Percentiles rank a stretch among this genome's conserved stretches.
Evolutionary conservation across 1,140 invertebrate genomes (phyloP).

Genomic region (Nasonia longicornis): DNA sequence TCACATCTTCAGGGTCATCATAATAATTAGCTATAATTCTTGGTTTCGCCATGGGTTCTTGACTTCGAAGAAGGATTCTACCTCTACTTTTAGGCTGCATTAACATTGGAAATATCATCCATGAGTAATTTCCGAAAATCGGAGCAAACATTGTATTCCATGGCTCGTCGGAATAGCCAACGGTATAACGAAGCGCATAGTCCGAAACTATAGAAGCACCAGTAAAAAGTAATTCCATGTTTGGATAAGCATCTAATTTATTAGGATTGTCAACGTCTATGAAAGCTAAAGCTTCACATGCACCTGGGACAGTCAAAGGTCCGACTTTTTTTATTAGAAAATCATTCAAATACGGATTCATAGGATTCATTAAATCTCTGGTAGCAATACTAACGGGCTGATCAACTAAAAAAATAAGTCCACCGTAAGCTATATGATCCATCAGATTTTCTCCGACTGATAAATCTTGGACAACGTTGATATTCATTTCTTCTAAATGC

Average conservation of each 20-base stretch:
- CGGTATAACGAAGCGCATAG: background rate
- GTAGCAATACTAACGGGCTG: background rate
- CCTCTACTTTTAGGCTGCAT: constrained; percentile 82
- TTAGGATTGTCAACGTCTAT: background rate
- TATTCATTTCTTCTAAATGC: constrained; percentile 68
- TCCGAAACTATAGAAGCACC: background rate
- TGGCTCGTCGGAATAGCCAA: constrained; percentile 63
- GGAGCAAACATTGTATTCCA: constrained; percentile 69
- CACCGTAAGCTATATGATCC: constrained; percentile 66
- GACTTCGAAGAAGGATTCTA: constrained; percentile 75
- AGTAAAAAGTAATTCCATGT: background rate
- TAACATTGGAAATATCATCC: constrained; percentile 78
- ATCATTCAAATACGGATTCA: background rate
- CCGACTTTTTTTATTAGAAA: too few relatives aligned
- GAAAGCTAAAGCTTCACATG: background rate
- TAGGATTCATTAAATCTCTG: background rate
- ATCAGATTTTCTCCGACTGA: constrained; percentile 74
- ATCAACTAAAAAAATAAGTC: background rate
- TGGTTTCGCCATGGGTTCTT: constrained; percentile 80
- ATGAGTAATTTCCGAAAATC: constrained; percentile 70
- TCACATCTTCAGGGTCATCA: constrained; percentile 74
- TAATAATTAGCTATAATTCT: constrained; percentile 88
- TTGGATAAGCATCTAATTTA: background rate
- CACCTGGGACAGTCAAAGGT: background rate
- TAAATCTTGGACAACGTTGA: constrained; percentile 64